These are phyloP conservation scores for Meloe dianella DNA, from an alignment of 2,888 invertebrate species.

Conservation along the genomic window DNA sequence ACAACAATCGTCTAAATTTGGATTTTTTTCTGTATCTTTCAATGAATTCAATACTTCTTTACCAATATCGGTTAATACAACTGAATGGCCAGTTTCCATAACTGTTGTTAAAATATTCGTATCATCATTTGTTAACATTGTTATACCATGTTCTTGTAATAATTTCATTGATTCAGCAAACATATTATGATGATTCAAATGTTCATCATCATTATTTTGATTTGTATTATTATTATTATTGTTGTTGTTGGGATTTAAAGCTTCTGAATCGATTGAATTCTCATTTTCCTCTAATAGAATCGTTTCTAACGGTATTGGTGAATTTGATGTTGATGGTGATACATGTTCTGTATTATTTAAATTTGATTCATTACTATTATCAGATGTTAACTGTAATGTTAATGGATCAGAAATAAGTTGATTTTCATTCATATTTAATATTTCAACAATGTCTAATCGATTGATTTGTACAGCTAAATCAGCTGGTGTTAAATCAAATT, in stretches of 20 bases:
- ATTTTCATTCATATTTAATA: slow-evolving; percentile 58
- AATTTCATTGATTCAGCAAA: slow-evolving; percentile 66
- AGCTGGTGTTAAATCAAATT: slow-evolving; percentile 75
- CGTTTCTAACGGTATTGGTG: slow-evolving; percentile 37
- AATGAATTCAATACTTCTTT: slow-evolving; percentile 73
- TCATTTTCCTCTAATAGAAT: slow-evolving; percentile 28
- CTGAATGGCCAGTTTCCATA: slow-evolving; percentile 83
- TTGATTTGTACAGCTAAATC: slow-evolving; percentile 72
- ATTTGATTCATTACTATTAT: slow-evolving; percentile 26
- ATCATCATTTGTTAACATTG: slow-evolving; percentile 80
- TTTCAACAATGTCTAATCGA: slow-evolving; percentile 66
- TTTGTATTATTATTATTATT: no score
- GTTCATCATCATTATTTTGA: not conserved
- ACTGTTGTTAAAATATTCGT: slow-evolving; percentile 77
- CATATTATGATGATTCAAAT: not conserved
- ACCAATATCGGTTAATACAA: slow-evolving; percentile 79
- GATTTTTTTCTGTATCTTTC: slow-evolving; percentile 52
- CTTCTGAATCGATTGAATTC: slow-evolving; percentile 25
- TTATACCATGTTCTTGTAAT: slow-evolving; percentile 84
- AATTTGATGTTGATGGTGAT: slow-evolving; percentile 22
- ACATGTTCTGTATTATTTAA: not conserved
- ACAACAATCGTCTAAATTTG: slow-evolving; percentile 34
- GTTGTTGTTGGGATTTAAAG: slow-evolving; percentile 12
- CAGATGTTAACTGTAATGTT: slow-evolving; percentile 40
- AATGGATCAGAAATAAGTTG: slow-evolving; percentile 46